These are phyloP conservation scores for Dromas ardeola DNA, from an alignment of 2,113 vertebrate species.

Conservation along the genomic window DNA sequence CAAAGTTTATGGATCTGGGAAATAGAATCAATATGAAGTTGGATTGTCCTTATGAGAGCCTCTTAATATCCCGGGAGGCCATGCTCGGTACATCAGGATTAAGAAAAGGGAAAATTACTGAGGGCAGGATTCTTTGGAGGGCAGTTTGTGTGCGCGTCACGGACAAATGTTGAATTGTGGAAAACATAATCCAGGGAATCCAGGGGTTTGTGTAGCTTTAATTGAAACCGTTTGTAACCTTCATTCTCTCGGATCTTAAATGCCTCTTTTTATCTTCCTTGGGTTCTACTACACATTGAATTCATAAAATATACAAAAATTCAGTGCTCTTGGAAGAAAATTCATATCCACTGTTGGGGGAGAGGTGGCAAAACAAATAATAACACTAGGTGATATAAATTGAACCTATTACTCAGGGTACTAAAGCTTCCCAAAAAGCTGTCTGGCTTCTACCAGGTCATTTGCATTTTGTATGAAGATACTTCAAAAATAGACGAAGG, in stretches of 20 bases:
- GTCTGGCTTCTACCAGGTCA: not conserved
- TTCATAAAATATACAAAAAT: constrained; percentile 15
- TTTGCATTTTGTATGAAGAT: not conserved
- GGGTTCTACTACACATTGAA: not conserved
- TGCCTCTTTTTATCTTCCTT: constrained; percentile 2
- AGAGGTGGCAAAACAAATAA: not conserved
- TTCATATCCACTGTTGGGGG: not conserved
- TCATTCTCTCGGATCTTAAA: not conserved
- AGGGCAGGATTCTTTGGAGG: not conserved
- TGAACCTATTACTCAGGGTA: not conserved
- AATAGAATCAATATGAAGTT: not conserved
- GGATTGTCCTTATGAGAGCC: constrained; percentile 45
- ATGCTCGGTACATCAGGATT: not conserved
- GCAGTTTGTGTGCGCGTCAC: not conserved
- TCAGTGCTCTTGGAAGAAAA: not conserved
- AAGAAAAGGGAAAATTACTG: not conserved
- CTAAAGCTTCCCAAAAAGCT: not conserved
- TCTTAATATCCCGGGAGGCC: constrained; percentile 10
- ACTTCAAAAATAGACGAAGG: not conserved
- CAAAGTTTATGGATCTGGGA: not conserved
- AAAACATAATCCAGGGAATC: not conserved
- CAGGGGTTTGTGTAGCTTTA: not conserved
- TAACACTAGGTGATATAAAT: not conserved
- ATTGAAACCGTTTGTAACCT: constrained; percentile 51
- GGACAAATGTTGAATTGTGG: constrained; percentile 21